Conservation (phyloP, 2,113 vertebrate genomes). For the Hylia prasina region DNA sequence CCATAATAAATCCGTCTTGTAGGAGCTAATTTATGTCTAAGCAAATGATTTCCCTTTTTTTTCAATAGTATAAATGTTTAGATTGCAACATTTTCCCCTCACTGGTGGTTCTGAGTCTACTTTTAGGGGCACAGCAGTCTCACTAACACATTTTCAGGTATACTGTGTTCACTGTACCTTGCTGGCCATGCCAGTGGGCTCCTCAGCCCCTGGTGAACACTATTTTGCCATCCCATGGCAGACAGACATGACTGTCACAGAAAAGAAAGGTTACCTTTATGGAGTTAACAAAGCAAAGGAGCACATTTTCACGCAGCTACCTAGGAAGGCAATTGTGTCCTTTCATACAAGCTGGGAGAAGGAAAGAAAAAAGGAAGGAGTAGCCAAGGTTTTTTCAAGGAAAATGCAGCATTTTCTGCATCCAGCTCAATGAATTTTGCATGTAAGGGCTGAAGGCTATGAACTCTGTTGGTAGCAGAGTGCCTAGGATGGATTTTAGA, state of each 20-base stretch:
- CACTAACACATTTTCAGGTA: background rate
- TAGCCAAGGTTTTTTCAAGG: background rate
- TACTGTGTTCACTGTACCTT: conserved; percentile 41
- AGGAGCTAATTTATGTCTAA: conserved; percentile 63
- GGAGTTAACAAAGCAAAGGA: background rate
- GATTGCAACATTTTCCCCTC: conserved; percentile 59
- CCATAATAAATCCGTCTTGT: conserved; percentile 65
- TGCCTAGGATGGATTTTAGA: background rate
- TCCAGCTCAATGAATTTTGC: background rate
- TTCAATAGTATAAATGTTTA: conserved; percentile 71
- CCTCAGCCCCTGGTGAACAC: background rate
- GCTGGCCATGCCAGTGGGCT: background rate
- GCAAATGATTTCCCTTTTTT: conserved; percentile 69
- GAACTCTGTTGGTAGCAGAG: background rate
- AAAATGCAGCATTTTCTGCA: background rate
- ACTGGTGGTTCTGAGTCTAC: conserved; percentile 48
- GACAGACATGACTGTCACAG: background rate
- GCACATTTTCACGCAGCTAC: background rate
- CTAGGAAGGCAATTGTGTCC: background rate
- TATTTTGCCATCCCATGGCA: background rate
- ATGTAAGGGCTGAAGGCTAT: background rate
- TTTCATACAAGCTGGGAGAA: background rate
- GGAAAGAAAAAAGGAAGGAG: background rate
- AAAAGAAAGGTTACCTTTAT: background rate
- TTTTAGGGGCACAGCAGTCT: conserved; percentile 2